Evolutionary conservation across 2,888 invertebrate genomes (phyloP).

Genomic region (Epirrita christyi): DNA sequence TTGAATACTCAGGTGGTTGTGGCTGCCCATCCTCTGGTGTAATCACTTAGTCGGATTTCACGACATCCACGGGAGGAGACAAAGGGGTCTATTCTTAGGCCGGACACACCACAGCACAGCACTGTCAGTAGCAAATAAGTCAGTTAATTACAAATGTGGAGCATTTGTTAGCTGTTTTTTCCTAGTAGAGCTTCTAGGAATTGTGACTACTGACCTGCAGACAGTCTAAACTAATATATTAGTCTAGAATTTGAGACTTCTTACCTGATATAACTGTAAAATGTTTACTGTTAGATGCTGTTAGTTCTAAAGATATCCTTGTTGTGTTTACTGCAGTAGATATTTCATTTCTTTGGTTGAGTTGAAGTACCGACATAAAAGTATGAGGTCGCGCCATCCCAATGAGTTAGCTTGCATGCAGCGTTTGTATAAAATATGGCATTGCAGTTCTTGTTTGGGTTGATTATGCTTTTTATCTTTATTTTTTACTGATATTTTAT

Average conservation of each 20-base stretch:
- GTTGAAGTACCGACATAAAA: slow-evolving; percentile 8
- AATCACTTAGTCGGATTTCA: too few relatives aligned
- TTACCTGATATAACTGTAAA: slow-evolving; percentile 7
- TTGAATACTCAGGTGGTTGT: too few relatives aligned
- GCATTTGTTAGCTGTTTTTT: slow-evolving; percentile 9
- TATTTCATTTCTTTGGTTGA: slow-evolving; percentile 14
- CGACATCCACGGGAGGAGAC: too few relatives aligned
- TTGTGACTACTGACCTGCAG: background rate
- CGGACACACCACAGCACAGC: too few relatives aligned
- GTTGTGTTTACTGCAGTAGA: slow-evolving; percentile 8
- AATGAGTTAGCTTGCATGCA: slow-evolving; percentile 13
- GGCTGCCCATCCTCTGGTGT: too few relatives aligned
- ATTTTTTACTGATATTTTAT: slow-evolving; percentile 6
- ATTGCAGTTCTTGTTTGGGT: slow-evolving; percentile 17
- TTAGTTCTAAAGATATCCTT: background rate
- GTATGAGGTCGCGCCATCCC: slow-evolving; percentile 8
- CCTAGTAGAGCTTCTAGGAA: slow-evolving; percentile 3
- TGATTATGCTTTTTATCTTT: slow-evolving; percentile 4
- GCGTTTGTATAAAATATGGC: slow-evolving; percentile 18
- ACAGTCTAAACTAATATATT: slow-evolving; percentile 19
- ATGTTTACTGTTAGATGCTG: slow-evolving; percentile 12
- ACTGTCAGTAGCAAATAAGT: background rate
- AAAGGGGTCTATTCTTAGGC: too few relatives aligned
- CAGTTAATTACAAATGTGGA: slow-evolving; percentile 11
- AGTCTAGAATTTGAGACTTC: slow-evolving; percentile 15